These are phyloP conservation scores for Pristionchus exspectatus DNA, from an alignment of 2,888 invertebrate genomes.

Conservation along the genomic window DNA sequence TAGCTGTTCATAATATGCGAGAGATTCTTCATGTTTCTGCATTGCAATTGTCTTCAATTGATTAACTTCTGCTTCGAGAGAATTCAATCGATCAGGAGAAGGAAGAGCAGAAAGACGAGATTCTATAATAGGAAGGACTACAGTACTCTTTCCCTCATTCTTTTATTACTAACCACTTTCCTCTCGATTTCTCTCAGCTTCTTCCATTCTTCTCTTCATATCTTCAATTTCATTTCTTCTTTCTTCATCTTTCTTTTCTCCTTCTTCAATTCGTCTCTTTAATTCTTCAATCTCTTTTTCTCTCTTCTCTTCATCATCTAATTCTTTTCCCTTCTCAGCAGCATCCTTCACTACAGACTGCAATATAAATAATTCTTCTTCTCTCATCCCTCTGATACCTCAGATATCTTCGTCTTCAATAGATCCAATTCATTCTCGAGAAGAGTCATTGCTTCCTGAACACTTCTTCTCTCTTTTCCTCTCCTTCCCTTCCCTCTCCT, in stretches of 20 bases:
- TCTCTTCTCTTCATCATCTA: background rate
- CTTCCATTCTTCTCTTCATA: constrained; percentile 11
- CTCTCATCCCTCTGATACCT: background rate
- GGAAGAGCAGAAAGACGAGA: constrained; percentile 22
- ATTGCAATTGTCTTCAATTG: constrained; percentile 52
- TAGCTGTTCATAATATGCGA: constrained; percentile 61
- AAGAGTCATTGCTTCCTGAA: background rate
- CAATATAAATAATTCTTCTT: background rate
- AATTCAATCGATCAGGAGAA: background rate
- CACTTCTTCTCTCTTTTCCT: too few relatives aligned
- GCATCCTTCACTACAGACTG: background rate
- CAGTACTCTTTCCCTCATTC: background rate
- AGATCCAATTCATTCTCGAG: background rate
- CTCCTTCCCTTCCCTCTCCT: background rate
- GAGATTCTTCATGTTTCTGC: constrained; percentile 63
- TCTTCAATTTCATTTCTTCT: background rate
- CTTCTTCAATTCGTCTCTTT: background rate
- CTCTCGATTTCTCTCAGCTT: background rate
- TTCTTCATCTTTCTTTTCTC: background rate
- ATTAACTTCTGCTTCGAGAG: constrained; percentile 35
- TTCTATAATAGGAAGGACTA: background rate
- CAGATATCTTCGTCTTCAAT: constrained; percentile 6
- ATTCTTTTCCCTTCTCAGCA: background rate
- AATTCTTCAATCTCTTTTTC: background rate
- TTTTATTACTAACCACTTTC: background rate